phyloP scores from a whole-genome alignment of 2,888 invertebrate species.

The Apodemia mormo region DNA sequence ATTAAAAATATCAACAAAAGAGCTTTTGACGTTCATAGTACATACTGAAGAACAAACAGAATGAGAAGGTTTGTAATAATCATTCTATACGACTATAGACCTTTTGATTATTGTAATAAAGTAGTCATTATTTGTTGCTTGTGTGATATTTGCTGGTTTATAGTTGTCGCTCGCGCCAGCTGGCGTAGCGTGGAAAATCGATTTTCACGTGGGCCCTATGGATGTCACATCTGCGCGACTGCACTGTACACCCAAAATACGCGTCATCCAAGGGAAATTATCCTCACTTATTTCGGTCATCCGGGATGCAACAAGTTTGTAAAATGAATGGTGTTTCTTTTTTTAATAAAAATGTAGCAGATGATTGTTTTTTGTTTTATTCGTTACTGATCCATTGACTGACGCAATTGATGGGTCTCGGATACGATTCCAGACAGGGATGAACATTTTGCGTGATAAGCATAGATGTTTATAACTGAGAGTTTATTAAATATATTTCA shows the following conservation, averaged over 20 bases:
- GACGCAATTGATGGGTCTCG: no score
- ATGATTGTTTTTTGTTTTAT: no score
- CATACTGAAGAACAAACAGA: slow-evolving; percentile 55
- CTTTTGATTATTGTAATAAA: slow-evolving; percentile 44
- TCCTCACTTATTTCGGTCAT: slow-evolving; percentile 6
- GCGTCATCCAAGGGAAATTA: slow-evolving; percentile 1
- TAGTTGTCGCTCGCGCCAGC: slow-evolving; percentile 68
- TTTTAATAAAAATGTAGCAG: no score
- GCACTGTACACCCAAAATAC: not conserved
- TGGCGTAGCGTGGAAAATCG: slow-evolving; percentile 80
- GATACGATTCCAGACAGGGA: no score
- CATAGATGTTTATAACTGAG: no score
- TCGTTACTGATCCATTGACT: no score
- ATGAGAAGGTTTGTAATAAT: slow-evolving; percentile 29
- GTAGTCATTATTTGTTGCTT: slow-evolving; percentile 28
- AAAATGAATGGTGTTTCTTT: no score
- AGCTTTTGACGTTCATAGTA: slow-evolving; percentile 79
- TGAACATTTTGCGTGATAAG: no score
- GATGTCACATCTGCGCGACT: slow-evolving; percentile 76
- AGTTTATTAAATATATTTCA: no score
- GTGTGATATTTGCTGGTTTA: not conserved
- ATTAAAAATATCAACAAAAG: slow-evolving; percentile 82
- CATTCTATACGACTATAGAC: slow-evolving; percentile 36
- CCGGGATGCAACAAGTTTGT: not conserved
- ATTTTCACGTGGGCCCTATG: slow-evolving; percentile 79